Evolutionary conservation across 2,888 invertebrate genomes (phyloP).

Genomic region (Coelinius sp.): DNA sequence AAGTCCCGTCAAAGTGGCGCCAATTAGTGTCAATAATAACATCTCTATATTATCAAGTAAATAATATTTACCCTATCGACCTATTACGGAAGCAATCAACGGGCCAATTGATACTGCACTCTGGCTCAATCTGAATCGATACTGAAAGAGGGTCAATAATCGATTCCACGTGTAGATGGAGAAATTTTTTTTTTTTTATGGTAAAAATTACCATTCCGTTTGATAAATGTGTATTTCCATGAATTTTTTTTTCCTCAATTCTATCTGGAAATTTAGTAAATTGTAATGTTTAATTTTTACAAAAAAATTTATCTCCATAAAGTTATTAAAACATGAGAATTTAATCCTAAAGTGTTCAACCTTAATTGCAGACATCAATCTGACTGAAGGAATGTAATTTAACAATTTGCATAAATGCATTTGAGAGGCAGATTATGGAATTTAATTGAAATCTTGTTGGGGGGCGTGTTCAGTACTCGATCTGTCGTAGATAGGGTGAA

Average conservation of each 20-base stretch:
- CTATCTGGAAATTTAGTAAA: too few species aligned
- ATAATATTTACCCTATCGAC: neutral
- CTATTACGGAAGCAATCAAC: slow-evolving; percentile 21
- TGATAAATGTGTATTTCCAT: too few species aligned
- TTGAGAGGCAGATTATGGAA: neutral
- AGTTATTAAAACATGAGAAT: neutral
- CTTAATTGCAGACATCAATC: neutral
- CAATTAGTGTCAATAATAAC: neutral
- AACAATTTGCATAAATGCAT: slow-evolving; percentile 16
- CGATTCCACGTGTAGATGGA: neutral
- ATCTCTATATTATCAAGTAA: neutral
- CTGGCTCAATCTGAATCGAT: slow-evolving; percentile 18
- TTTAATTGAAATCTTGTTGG: slow-evolving; percentile 34
- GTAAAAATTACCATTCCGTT: too few species aligned
- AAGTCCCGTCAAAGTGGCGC: slow-evolving; percentile 16
- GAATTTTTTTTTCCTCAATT: too few species aligned
- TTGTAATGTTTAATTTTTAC: too few species aligned
- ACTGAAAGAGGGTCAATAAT: slow-evolving; percentile 13
- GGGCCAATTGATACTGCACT: slow-evolving; percentile 4
- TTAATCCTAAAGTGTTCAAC: neutral
- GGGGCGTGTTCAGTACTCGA: slow-evolving; percentile 29
- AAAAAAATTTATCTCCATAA: too few species aligned
- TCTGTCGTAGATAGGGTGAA: slow-evolving; percentile 23
- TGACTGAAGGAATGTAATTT: neutral
- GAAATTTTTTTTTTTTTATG: neutral